These are phyloP conservation scores for Larimichthys crocea DNA, from an alignment of 2,113 vertebrate genomes.

Conservation along the genomic window DNA sequence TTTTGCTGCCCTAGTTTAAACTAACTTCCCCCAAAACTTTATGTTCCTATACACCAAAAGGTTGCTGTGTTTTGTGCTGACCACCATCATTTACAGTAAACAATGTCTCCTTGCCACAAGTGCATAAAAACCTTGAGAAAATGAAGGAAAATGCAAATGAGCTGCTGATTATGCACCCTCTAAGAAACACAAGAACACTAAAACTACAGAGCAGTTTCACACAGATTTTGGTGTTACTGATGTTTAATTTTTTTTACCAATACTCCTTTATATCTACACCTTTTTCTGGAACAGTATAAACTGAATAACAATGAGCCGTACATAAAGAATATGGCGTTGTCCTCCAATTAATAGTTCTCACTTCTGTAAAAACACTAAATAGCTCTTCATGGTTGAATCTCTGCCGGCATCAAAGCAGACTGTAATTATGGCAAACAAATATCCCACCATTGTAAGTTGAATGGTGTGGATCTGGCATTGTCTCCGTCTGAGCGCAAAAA, in stretches of 20 bases:
- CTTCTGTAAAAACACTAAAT: too few species aligned
- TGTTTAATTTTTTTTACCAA: background rate
- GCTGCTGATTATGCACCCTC: background rate
- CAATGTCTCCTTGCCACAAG: background rate
- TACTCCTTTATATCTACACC: background rate
- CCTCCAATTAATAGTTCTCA: background rate
- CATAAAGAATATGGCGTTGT: background rate
- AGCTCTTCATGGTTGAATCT: constrained; percentile 21
- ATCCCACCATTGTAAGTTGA: constrained; percentile 39
- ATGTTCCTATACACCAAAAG: background rate
- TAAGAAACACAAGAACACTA: background rate
- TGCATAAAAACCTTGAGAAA: background rate
- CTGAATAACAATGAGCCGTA: background rate
- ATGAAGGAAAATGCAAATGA: constrained; percentile 1
- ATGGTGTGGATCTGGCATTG: constrained; percentile 48
- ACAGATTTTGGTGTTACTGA: background rate
- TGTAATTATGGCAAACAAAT: constrained; percentile 54
- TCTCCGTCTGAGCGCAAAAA: constrained; percentile 49
- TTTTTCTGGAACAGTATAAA: too few species aligned
- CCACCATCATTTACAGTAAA: background rate
- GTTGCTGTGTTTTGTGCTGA: background rate
- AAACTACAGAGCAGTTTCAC: background rate
- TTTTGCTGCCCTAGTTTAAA: too few species aligned
- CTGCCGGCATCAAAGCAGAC: constrained; percentile 27
- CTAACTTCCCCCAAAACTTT: background rate